Conservation (phyloP, 2,797 vertebrate species). For the Rhinichthys osculus region DNA sequence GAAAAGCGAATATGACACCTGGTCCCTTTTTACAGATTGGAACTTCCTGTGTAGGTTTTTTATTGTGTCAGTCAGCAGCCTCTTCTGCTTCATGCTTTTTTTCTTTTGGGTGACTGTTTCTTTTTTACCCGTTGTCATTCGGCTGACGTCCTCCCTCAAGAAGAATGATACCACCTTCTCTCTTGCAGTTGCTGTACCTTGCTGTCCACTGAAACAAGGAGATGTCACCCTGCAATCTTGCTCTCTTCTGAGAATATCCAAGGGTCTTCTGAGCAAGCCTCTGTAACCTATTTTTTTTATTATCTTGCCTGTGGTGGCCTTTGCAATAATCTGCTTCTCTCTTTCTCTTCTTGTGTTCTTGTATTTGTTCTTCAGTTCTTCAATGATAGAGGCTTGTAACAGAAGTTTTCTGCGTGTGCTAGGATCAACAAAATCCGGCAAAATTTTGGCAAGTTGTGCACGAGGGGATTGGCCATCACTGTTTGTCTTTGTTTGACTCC, state of each 20-base stretch:
- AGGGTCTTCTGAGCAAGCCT: neutral
- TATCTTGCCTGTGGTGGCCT: neutral
- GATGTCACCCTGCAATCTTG: neutral
- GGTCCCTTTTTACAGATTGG: neutral
- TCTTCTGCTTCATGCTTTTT: conserved; percentile 3
- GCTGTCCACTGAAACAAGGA: conserved; percentile 8
- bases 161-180: conserved; percentile 10
- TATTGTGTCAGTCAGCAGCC: neutral
- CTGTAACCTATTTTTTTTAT: neutral
- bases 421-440: neutral
- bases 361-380: neutral
- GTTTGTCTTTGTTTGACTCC: neutral
- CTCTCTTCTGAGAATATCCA: neutral
- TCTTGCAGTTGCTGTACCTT: neutral
- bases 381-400: neutral
- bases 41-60: conserved; percentile 6
- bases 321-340: neutral
- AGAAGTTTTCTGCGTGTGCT: neutral
- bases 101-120: conserved; percentile 13
- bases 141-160: conserved; percentile 28
- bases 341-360: neutral
- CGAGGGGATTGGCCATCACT: no score
- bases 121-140: conserved; percentile 1
- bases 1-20: conserved; percentile 13
- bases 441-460: no score